Conservation (phyloP, 1,140 invertebrate genomes). For the Formica selysi region DNA sequence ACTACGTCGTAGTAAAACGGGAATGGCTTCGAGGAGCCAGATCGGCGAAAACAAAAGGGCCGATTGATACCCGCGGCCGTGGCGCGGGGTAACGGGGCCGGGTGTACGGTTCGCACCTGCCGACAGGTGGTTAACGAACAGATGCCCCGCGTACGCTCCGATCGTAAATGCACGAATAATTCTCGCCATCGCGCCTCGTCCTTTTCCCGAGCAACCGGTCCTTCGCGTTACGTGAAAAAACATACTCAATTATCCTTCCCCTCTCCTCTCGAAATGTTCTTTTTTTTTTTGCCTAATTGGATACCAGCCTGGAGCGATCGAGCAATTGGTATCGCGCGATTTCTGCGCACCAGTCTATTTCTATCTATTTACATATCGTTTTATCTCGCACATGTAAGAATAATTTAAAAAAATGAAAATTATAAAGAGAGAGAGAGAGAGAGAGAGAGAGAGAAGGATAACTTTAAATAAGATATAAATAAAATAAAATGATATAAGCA, state of each 20-base stretch:
- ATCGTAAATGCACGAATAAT: slow-evolving; percentile 36
- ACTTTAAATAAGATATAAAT: not conserved
- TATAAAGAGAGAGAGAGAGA: no score
- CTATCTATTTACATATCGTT: not conserved
- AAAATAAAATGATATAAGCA: not conserved
- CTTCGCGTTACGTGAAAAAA: slow-evolving; percentile 16
- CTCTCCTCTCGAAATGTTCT: not conserved
- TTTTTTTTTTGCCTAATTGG: slow-evolving; percentile 46
- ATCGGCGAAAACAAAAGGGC: slow-evolving; percentile 76
- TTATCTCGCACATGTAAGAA: not conserved
- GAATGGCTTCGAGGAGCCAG: slow-evolving; percentile 70
- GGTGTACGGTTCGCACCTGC: slow-evolving; percentile 79
- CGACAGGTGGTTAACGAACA: slow-evolving; percentile 81
- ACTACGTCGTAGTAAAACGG: slow-evolving; percentile 79
- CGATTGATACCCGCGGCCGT: slow-evolving; percentile 77
- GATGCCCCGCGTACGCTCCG: slow-evolving; percentile 68
- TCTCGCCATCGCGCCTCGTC: slow-evolving; percentile 14
- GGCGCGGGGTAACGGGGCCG: slow-evolving; percentile 67
- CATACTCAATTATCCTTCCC: slow-evolving; percentile 20
- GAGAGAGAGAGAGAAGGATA: not conserved
- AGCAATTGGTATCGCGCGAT: slow-evolving; percentile 12
- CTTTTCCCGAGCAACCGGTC: slow-evolving; percentile 23
- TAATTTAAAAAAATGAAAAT: not conserved
- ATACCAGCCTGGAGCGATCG: slow-evolving; percentile 5
- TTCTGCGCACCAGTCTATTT: not conserved